Base-by-base conservation (phyloP, 2,797 vertebrate species). In the Chrysocyon brachyurus region DNA sequence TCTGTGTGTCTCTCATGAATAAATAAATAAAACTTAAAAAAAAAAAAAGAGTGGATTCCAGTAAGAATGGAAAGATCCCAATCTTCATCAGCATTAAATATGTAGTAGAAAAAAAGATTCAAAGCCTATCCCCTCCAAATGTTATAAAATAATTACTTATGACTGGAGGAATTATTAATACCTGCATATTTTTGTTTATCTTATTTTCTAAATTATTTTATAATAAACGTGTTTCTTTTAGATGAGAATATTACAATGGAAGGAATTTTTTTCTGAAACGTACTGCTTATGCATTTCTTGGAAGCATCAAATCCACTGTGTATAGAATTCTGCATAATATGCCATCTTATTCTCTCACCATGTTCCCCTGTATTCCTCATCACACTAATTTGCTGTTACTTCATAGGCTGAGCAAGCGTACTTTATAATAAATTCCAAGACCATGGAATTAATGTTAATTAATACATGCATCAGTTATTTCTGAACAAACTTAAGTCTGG, bases 141-240 rank as follows among this genome's bases (percentile, higher is more conserved):
- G 15, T 83, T 87, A 68, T 52, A 79, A 61, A 92, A 22, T 63
- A 89, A 87, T 72, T 72, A 75, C 70, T 63, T 59, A 68, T 91
- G 12, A 96, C 12, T 49, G 16, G 40, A 63, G 4, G 57, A 88
- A 75, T 83, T 63, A 82, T n/a, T 19, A 79, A 93, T 81, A 91
- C 79, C 0, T 84, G 16, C 8, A 75, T 40, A 83, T 83, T 87
- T 40, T 33, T 54, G 19, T 94, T 86, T 91, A 33, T 40, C 16
- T 75, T 63, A 64, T 90, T 94, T 85, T 96, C 73, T 63, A 73
- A 78, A 78, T 72, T 61, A 84, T 28, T 82, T 95, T 82, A 49
- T 40, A 85, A 56, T 81, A 90, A 70, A 61, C 1, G 15, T 10
- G 19, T 26, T 40, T 28, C 31, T 93, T 95, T 22, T 79, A 49